phyloP scores from a whole-genome alignment of 2,113 vertebrate genomes.

The Oreochromis spilurus region DNA sequence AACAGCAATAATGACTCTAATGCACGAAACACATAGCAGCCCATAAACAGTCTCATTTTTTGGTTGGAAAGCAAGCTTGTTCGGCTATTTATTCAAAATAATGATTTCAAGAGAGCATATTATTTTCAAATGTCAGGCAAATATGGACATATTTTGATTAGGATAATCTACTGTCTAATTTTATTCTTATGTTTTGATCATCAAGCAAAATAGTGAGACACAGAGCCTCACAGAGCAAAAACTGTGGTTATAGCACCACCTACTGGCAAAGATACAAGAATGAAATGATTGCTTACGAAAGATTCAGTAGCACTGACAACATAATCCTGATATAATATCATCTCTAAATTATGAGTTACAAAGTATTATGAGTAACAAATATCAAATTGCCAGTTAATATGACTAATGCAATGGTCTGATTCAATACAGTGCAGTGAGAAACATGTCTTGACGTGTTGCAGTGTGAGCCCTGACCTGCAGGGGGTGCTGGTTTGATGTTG shows the following conservation, averaged over 20 bases:
- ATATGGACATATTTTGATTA: background rate
- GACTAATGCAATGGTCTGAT: background rate
- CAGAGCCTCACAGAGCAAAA: background rate
- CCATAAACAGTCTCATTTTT: background rate
- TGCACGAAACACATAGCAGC: background rate
- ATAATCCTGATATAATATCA: background rate
- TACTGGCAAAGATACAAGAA: conserved; percentile 28
- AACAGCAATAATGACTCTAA: background rate
- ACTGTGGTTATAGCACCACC: conserved; percentile 40
- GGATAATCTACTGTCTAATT: background rate
- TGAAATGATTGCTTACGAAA: background rate
- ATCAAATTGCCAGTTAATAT: background rate
- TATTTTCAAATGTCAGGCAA: background rate
- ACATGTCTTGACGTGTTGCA: background rate
- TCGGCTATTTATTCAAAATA: background rate
- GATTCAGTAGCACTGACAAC: background rate
- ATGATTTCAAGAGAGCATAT: background rate
- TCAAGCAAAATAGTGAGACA: background rate
- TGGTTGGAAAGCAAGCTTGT: background rate
- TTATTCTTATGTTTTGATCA: background rate
- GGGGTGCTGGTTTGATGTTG: conserved; percentile 81
- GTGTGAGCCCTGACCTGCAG: conserved; percentile 74
- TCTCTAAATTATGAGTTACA: background rate
- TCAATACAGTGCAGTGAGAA: background rate
- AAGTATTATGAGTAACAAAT: background rate